A percentile compares a stretch with the other conserved stretches of the same genome.
Conservation (phyloP, 2,113 vertebrate species). For the Syngnathoides biaculeatus region DNA sequence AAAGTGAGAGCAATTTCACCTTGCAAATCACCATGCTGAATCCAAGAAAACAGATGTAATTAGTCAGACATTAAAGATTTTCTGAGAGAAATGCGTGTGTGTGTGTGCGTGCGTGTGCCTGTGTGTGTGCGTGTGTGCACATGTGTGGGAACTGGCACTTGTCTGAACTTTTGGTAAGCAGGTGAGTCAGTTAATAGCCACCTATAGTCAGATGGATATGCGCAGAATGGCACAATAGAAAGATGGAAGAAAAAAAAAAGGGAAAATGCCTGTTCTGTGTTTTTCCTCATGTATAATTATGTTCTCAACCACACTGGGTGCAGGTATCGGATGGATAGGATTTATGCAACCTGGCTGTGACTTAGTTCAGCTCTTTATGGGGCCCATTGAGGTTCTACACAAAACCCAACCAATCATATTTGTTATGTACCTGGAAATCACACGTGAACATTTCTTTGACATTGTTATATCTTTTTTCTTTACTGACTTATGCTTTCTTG, state of each 20-base stretch:
- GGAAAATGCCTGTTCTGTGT: not conserved
- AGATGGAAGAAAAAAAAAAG: no score
- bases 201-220: conserved; percentile 19
- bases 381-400: no score
- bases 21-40: conserved; percentile 52
- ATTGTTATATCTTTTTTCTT: no score
- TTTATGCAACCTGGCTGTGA: not conserved
- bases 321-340: no score
- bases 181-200: not conserved
- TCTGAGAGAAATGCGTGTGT: conserved; percentile 23
- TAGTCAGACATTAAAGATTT: conserved; percentile 47
- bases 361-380: not conserved
- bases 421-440: no score
- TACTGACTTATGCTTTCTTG: no score
- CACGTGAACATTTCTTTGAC: not conserved
- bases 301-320: not conserved
- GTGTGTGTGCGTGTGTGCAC: conserved; percentile 2
- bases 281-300: not conserved
- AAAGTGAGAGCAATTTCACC: conserved; percentile 37
- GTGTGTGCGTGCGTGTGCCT: conserved; percentile 4
- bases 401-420: no score
- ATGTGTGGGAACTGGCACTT: not conserved
- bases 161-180: not conserved
- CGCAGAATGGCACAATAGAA: conserved; percentile 8
- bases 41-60: conserved; percentile 55